Base-by-base conservation (phyloP, 2,888 invertebrate genomes). In the Calliopum simillimum region DNA sequence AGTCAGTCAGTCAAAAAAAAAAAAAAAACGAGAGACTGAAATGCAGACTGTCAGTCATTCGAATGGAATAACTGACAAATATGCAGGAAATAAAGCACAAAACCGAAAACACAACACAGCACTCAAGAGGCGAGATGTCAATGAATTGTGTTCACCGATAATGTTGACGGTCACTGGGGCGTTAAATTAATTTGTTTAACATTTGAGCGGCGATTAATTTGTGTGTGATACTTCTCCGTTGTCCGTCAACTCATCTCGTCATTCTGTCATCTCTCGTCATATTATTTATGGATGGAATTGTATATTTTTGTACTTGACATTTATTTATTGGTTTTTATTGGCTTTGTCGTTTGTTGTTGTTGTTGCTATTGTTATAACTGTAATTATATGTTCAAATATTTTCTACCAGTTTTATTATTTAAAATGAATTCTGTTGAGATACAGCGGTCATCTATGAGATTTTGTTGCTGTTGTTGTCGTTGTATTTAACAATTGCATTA, bases 171-270 rank as follows among this genome's bases (percentile, higher is more conserved):
- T 23, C 53, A 53, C 14, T 23, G 53, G 23, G 53, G 53, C 53
- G 53, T 53, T 53, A 53, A 53, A 53, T 53, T 53, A 53, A 53
- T 23, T 53, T 16, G 53, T 14, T 53, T 53, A 53, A 53, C 53
- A 53, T 53, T 53, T 53, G 53, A 53, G 23, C 53, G 23, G 33
- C 33, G 4, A 33, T 33, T 33, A 33, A 33, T 33, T 33, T 33
- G 33, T 33, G 33, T 33, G 33, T 33, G 33, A 33, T 33, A 33
- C 33, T 33, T n/a, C 33, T 1, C 5, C 33, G 33, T 8, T 33
- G 33, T 6, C 33, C 33, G 8, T 33, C 33, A 8, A 33, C 33
- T 33, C 33, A 33, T 33, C 33, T 33, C 33, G 33, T 8, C 33
- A 33, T 33, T 33, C 33, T 33, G 33, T 33, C n/a, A n/a, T n/a